Evolutionary conservation across 2,797 vertebrate genomes (phyloP), one percentile per base, ranked within the genome.

Genomic region (Arctocebus calabarensis): DNA sequence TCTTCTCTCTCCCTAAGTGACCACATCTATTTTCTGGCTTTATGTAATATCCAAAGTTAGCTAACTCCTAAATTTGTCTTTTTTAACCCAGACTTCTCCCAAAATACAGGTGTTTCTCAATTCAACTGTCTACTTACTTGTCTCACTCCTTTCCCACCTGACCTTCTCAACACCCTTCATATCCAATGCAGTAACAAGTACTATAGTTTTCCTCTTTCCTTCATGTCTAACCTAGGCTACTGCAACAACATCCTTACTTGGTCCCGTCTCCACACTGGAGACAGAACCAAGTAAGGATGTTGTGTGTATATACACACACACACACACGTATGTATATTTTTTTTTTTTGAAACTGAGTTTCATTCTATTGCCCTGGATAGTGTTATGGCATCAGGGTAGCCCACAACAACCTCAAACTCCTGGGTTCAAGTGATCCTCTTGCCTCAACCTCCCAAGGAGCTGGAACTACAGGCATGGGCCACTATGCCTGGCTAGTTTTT

Each of bases 61-160:
- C 78, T 29, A 27, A 84, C 29, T 91, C 66, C 27, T 27, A 93
- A 84, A 89, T 88, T 59, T 83, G 62, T 55, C 62, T 61, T 57
- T 57, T 71, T 78, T 74, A 93, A 73, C 23, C 52, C 25, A 95
- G 52, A 85, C 25, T 37, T 66, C 61, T 91, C 70, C 66, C 91
- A 91, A 94, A 96, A 93, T 78, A 94, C 2, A 95, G 55, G 84
- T 27, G 68, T 88, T 91, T 81, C 61, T 68, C 59, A 90, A 75
- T 61, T 84, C 75, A 84, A 78, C 43, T 68, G 5, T 68, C 71
- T 74, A 57, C 57, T 83, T 85, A 66, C 32, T 59, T 85, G 48
- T 66, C 73, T 78, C 52, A 86, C 37, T 88, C 66, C 27, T 94
- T 62, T 17, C 17, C 22, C 40, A 73, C 20, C 27, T 11, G 32